Percentiles rank a stretch among this genome's conserved stretches.
These are phyloP conservation scores for Stramonita haemastoma DNA, from an alignment of 2,888 invertebrate species.

Conservation along the genomic window DNA sequence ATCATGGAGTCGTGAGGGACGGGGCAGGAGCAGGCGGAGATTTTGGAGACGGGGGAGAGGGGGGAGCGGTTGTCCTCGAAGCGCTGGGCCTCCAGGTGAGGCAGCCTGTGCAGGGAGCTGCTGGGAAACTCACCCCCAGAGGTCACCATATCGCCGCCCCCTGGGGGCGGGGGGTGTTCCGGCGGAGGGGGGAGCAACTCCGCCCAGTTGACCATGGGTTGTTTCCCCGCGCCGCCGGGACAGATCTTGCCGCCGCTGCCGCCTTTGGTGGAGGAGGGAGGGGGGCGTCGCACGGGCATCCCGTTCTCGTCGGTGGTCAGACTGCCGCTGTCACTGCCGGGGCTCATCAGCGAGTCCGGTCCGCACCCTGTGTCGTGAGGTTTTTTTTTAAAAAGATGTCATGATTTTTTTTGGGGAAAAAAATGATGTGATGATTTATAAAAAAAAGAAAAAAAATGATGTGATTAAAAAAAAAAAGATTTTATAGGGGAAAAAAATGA, in stretches of 20 bases:
- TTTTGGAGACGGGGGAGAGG: constrained; percentile 70
- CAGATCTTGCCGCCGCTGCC: constrained; percentile 57
- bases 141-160: constrained; percentile 70
- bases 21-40: constrained; percentile 71
- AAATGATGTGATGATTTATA: no score
- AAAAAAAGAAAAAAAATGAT: no score
- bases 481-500: no score
- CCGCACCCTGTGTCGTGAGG: constrained; percentile 49
- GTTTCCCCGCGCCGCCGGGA: constrained; percentile 62
- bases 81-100: constrained; percentile 48
- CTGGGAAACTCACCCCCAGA: constrained; percentile 68
- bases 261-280: no score
- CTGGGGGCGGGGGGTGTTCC: constrained; percentile 77
- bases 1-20: constrained; percentile 62
- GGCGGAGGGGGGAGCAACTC: constrained; percentile 78
- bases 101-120: constrained; percentile 49
- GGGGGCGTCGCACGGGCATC: constrained; percentile 56
- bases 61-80: constrained; percentile 60
- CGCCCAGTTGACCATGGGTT: constrained; percentile 73
- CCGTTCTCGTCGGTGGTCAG: constrained; percentile 72
- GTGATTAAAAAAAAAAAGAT: no score
- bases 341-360: constrained; percentile 65
- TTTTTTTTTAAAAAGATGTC: no score
- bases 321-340: constrained; percentile 71
- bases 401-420: no score